Evolutionary conservation across 2,888 invertebrate genomes (phyloP), one percentile per base, ranked within the genome.

Genomic region (Heliconius charithonia): DNA sequence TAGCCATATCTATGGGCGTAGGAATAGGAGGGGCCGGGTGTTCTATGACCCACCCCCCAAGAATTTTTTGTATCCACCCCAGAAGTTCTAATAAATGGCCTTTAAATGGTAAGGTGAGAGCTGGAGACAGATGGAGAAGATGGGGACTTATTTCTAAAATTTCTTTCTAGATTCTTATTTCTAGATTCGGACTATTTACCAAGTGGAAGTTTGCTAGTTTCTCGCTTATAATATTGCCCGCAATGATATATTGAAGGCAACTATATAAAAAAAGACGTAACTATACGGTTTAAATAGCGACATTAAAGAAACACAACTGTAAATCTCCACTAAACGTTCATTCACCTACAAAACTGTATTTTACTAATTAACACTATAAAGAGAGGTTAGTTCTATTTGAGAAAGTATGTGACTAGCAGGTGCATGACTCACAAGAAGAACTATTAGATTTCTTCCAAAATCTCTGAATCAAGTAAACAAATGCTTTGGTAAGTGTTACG

Each of bases 351-450:
- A 76, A 77, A 75, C 76, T 76, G 76, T 73, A 56, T 79, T 67
- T 74, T 72, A 79, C 66, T 79, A 80, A 82, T 81, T 81, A 81
- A 80, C 76, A 72, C 69, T 73, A 75, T 74, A 71, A 72, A 77
- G 73, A 76, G 74, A 77, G 29, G 70, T 78, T 76, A 69, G 51
- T 70, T 62, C 78, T 82, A 73, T 80, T 78, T 78, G 51, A 78
- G 80, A 77, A 82, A 75, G 69, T 72, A 56, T 27, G 45, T 56
- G 51, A 32, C 27, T 56, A 67, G 67, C 4, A 29, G 22, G 13
- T 32, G 32, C 25, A 16, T 77, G 77, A 77, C 22, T 77, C 77
- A 77, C 37, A 45, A 65, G 62, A 25, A 59, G 29, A 45, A 63
- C 29, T 32, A n/a, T 32, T 19, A 66, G 22, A 27, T 77, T 65